Percentiles rank a stretch among this genome's conserved stretches.
These are phyloP conservation scores for Lamprologus callipterus DNA, from an alignment of 2,113 vertebrate species.

Conservation along the genomic window DNA sequence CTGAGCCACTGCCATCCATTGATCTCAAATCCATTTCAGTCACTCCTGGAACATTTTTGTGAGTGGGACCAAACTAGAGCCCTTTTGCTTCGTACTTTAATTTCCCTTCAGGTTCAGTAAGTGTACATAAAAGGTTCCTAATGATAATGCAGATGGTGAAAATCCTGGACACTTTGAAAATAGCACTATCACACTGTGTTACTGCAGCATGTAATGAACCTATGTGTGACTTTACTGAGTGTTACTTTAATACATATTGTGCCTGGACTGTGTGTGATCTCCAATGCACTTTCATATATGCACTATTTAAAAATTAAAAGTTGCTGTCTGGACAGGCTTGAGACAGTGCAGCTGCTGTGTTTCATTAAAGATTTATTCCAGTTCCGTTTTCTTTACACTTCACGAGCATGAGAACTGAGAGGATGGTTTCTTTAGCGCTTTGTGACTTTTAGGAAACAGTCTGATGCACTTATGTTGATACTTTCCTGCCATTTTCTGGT, in stretches of 20 bases:
- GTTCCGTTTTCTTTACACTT: not conserved
- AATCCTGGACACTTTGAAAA: not conserved
- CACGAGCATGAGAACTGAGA: not conserved
- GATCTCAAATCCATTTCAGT: not conserved
- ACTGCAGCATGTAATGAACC: not conserved
- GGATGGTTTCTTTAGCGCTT: not conserved
- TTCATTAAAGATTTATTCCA: not conserved
- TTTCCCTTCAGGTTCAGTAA: not conserved
- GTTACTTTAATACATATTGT: not conserved
- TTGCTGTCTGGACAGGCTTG: not conserved
- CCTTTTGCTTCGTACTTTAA: not conserved
- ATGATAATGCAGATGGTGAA: not conserved
- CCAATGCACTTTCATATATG: not conserved
- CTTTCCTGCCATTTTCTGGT: not conserved
- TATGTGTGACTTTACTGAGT: not conserved
- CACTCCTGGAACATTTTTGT: not conserved
- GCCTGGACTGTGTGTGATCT: not conserved
- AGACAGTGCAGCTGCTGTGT: not conserved
- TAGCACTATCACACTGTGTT: not conserved
- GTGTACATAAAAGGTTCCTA: not conserved
- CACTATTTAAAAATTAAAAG: not conserved
- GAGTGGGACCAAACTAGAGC: not conserved
- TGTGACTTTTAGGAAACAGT: not conserved
- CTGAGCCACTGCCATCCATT: not conserved
- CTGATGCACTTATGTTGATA: not conserved